Evolutionary conservation across 2,797 vertebrate species (phyloP), one percentile per base, ranked within the genome.

Genomic region (Thripadectes ignobilis): DNA sequence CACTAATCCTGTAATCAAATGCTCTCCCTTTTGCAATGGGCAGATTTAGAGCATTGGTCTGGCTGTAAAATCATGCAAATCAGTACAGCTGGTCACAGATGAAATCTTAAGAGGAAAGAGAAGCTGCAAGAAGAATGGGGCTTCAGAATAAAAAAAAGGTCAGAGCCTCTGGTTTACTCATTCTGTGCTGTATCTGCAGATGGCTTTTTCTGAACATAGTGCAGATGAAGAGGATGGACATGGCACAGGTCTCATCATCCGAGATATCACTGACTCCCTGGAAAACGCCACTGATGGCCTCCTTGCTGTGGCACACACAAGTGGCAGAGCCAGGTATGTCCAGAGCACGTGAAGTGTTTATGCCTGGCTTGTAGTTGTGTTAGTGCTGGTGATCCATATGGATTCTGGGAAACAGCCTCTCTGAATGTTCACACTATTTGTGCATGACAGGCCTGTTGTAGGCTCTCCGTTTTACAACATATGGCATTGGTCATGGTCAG

Each of bases 151-250:
- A n/a, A 18, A 38, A 45, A 48, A 36, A 48, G 5, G 23, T 54
- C 43, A 34, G 20, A 52, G 34, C 23, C 30, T 73, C 27, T 43
- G 49, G 26, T 34, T 88, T 51, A 46, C 24, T 81, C 54, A 48
- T 81, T 71, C 54, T 58, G 2, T 84, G 18, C 79, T 94, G 24
- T 95, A 14, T 54, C 58, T 80, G 74, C 95, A 98, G 97, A 46
- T 95, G 78, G 65, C 94, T 58, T 96, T 97, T 90, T 93, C 97
- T 36, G 96, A 97, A 48, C 94, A 80, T 49, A 32, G 16, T 65
- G 58, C 71, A 63, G 45, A 78, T 58, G 36, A 91, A 30, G 94
- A 96, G 76, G 90, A 86, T 74, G 96, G 90, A 76, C 95, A 76
- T 69, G 94, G 93, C 30, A 74, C 93, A 15, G 96, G 96, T 43